Evolutionary conservation across 2,888 invertebrate genomes (phyloP).

Genomic region (Beris morrisii): DNA sequence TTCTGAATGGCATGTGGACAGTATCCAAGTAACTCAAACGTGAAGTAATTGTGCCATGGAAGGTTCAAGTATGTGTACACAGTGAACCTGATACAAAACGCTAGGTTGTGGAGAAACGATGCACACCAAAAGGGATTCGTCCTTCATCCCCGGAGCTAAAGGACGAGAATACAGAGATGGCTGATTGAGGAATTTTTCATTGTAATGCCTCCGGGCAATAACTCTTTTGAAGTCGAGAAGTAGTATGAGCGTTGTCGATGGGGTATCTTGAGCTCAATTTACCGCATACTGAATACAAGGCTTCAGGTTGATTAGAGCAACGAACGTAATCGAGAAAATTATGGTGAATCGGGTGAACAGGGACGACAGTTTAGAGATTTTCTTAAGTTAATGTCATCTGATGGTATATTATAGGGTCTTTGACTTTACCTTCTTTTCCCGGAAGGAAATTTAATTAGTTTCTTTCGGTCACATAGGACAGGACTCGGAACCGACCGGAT

Average conservation of each 20-base stretch:
- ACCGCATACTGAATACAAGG: slow-evolving; percentile 1
- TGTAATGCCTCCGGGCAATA: slow-evolving; percentile 29
- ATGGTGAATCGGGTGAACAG: slow-evolving; percentile 1
- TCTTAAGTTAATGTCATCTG: slow-evolving; percentile 26
- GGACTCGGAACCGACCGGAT: too few species aligned
- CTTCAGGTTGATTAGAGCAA: slow-evolving; percentile 24
- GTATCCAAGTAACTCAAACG: slow-evolving; percentile 16
- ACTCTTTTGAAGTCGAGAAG: slow-evolving; percentile 5
- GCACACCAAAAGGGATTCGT: slow-evolving; percentile 6
- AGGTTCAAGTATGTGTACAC: background rate
- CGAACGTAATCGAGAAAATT: slow-evolving; percentile 14
- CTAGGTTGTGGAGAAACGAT: background rate
- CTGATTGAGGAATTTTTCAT: slow-evolving; percentile 26
- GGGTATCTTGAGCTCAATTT: background rate
- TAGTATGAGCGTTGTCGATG: background rate
- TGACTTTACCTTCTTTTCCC: slow-evolving; percentile 13
- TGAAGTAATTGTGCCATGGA: slow-evolving; percentile 14
- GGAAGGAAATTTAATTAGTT: slow-evolving; percentile 30
- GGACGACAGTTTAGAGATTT: slow-evolving; percentile 20
- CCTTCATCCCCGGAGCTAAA: slow-evolving; percentile 13
- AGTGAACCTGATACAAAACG: slow-evolving; percentile 3
- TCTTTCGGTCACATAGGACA: background rate
- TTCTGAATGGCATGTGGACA: slow-evolving; percentile 15
- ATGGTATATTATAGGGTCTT: slow-evolving; percentile 27
- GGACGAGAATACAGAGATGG: slow-evolving; percentile 5